Evolutionary conservation across 2,113 vertebrate species (phyloP).

Genomic region (Opisthocomus hoazin): DNA sequence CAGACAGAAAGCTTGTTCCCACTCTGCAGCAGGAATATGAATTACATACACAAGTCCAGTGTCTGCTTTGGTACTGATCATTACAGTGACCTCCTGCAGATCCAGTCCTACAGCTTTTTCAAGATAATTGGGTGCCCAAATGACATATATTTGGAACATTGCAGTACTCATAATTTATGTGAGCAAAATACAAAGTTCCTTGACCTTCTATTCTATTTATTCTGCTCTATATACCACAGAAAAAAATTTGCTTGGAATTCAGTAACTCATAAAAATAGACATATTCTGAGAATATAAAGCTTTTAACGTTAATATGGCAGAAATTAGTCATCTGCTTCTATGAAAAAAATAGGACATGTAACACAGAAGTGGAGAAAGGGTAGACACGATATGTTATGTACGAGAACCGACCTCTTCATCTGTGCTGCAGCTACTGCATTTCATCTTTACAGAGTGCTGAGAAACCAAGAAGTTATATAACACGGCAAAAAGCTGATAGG

Average conservation of each 20-base stretch:
- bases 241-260: background rate
- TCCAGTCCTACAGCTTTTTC: background rate
- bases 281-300: background rate
- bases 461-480: slow-evolving; percentile 13
- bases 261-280: background rate
- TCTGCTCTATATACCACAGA: background rate
- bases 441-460: background rate
- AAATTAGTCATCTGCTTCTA: background rate
- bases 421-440: background rate
- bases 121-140: background rate
- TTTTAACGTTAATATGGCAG: background rate
- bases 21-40: background rate
- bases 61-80: background rate
- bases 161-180: background rate
- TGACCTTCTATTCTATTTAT: background rate
- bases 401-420: background rate
- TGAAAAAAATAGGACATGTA: background rate
- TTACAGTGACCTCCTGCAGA: background rate
- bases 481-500: background rate
- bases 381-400: background rate
- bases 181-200: background rate
- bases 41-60: background rate
- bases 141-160: background rate
- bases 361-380: background rate
- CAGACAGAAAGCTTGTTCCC: background rate